Conservation (phyloP, 2,797 vertebrate genomes). For the Tokudaia muenninki region DNA sequence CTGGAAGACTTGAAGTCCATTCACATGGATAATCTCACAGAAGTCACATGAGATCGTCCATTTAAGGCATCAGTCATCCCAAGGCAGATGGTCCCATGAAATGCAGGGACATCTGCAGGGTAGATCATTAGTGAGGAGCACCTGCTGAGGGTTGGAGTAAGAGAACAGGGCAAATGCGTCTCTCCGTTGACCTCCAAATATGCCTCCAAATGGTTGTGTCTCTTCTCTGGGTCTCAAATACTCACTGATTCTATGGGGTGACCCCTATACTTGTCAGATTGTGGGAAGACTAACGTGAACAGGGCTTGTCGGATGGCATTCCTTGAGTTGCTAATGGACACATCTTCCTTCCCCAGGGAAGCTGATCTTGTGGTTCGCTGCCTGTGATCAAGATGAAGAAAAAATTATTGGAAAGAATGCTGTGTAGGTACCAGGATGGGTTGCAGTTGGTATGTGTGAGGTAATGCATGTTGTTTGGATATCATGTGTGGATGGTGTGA, state of each 20-base stretch:
- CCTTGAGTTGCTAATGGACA: neutral
- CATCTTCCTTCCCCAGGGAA: neutral
- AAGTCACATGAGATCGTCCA: neutral
- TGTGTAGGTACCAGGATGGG: neutral
- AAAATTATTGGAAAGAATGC: neutral
- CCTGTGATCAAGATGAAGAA: neutral
- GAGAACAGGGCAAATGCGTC: neutral
- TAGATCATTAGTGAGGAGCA: neutral
- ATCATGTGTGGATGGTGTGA: neutral
- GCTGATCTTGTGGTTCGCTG: no score
- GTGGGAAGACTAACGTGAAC: accelerated
- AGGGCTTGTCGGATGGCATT: neutral
- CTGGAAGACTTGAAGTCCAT: neutral
- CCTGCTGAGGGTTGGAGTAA: neutral
- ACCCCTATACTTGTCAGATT: neutral
- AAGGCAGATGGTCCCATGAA: neutral
- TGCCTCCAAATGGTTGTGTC: neutral
- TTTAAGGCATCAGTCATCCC: neutral
- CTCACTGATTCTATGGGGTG: neutral
- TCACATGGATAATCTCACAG: neutral
- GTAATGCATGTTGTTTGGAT: neutral
- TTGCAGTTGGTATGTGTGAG: neutral
- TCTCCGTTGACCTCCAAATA: no score
- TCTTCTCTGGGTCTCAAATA: neutral
- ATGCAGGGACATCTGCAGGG: no score